Conservation (phyloP, 2,113 vertebrate species). For the Gallinago paraguaiae region DNA sequence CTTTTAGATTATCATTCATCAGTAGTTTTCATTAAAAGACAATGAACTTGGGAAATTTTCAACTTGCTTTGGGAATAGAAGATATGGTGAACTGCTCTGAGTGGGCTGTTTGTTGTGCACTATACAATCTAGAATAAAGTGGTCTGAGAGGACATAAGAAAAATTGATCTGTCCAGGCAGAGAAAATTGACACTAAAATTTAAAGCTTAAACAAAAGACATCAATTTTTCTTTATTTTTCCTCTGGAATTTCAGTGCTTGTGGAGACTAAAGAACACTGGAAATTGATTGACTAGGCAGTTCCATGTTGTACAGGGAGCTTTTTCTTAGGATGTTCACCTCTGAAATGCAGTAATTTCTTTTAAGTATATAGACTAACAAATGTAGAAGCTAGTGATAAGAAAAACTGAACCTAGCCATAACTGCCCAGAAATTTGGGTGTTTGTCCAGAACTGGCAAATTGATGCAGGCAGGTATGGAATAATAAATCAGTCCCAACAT, state of each 20-base stretch:
- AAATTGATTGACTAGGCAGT: not conserved
- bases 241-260: not conserved
- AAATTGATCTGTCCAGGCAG: constrained; percentile 3
- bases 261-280: not conserved
- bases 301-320: not conserved
- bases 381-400: not conserved
- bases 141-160: not conserved
- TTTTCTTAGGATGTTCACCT: not conserved
- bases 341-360: not conserved
- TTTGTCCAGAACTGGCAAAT: not conserved
- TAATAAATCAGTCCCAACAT: not conserved
- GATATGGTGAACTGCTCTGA: not conserved
- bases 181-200: constrained; percentile 38
- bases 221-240: not conserved
- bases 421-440: not conserved
- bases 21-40: not conserved
- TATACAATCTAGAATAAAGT: not conserved
- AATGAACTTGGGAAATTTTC: not conserved
- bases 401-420: not conserved
- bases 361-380: not conserved
- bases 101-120: not conserved
- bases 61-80: not conserved
- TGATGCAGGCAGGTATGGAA: not conserved
- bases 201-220: constrained; percentile 38
- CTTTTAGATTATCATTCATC: not conserved